A percentile compares a stretch with the other conserved stretches of the same genome.
Evolutionary conservation across 2,113 vertebrate species (phyloP).

Genomic region (Alethe diademata): DNA sequence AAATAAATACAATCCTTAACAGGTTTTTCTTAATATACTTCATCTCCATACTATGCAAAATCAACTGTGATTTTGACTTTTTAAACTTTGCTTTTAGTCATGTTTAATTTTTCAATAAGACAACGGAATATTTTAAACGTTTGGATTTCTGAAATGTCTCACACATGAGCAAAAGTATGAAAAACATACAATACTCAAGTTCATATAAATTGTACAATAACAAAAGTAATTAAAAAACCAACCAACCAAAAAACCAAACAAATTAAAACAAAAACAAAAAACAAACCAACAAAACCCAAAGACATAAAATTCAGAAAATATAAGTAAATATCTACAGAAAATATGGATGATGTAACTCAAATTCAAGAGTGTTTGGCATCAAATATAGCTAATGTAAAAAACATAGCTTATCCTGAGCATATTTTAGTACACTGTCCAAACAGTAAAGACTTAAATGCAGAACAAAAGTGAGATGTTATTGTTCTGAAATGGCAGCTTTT

Average conservation of each 20-base stretch:
- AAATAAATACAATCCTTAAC: background rate
- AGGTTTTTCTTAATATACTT: background rate
- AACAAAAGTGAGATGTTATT: background rate
- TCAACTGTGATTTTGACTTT: background rate
- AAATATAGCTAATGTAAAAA: background rate
- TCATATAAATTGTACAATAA: background rate
- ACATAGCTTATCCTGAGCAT: background rate
- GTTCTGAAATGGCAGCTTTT: conserved; percentile 39
- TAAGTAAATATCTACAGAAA: background rate
- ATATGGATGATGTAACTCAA: background rate
- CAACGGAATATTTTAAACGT: background rate
- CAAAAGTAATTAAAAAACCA: background rate
- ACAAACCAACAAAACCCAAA: background rate
- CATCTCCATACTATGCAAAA: background rate
- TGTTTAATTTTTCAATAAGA: background rate
- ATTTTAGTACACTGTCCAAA: conserved; percentile 24
- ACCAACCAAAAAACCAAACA: background rate
- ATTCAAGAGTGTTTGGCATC: background rate
- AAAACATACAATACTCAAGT: background rate
- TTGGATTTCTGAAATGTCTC: background rate
- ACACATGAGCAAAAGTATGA: background rate
- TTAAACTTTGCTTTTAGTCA: background rate
- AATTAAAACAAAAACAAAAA: background rate
- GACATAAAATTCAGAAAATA: background rate
- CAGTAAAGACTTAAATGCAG: conserved; percentile 2